A percentile compares a stretch with the other conserved stretches of the same genome.
Conservation (phyloP, 1,140 invertebrate genomes). For the Paramacrobiotus metropolitanus region DNA sequence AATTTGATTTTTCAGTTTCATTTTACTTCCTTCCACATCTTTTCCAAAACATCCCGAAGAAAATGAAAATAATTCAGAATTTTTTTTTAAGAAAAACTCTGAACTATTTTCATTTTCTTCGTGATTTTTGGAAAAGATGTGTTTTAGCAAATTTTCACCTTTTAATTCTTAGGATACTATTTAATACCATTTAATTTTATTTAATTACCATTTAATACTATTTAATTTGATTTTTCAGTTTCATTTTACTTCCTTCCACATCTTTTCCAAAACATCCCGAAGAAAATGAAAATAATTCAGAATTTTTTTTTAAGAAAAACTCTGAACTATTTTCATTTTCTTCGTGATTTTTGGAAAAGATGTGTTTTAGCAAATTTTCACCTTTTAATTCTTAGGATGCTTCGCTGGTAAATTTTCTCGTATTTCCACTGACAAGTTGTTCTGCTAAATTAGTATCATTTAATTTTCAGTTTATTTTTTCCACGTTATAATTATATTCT, state of each 20-base stretch:
- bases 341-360: too few relatives aligned
- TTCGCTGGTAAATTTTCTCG: too few relatives aligned
- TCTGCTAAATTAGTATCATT: too few relatives aligned
- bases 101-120: neutral
- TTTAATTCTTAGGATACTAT: too few relatives aligned
- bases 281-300: conserved; percentile 3
- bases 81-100: neutral
- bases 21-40: neutral
- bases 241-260: neutral
- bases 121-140: too few relatives aligned
- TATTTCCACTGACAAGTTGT: too few relatives aligned
- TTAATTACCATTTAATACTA: neutral
- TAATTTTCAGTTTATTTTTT: too few relatives aligned
- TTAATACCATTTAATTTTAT: neutral
- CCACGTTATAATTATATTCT: too few relatives aligned
- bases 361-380: too few relatives aligned
- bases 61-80: conserved; percentile 3
- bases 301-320: neutral
- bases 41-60: neutral
- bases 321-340: neutral
- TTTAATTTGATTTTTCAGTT: neutral
- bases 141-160: too few relatives aligned
- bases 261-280: neutral
- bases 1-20: neutral
- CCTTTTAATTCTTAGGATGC: too few relatives aligned